Evolutionary conservation across 2,888 invertebrate species (phyloP).

Genomic region (Dendrolimus pini): DNA sequence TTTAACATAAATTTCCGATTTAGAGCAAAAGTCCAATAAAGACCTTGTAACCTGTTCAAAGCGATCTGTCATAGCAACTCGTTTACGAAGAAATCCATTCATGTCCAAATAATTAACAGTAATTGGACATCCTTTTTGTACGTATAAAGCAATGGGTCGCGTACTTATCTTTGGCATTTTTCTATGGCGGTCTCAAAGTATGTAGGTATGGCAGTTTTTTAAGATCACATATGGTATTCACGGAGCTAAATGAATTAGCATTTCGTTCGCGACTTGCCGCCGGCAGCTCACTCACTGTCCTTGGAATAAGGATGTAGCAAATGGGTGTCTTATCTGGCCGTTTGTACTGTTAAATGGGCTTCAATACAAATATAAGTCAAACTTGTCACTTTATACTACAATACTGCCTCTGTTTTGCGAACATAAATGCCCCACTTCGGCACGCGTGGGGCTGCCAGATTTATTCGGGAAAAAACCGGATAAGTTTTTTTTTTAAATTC

Average conservation of each 20-base stretch:
- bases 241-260: slow-evolving; percentile 61
- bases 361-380: slow-evolving; percentile 17
- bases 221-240: slow-evolving; percentile 63
- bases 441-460: not conserved
- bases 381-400: not conserved
- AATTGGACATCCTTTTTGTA: slow-evolving; percentile 32
- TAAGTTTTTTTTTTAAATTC: too few relatives aligned
- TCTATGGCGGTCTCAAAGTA: slow-evolving; percentile 28
- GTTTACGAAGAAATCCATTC: slow-evolving; percentile 21
- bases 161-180: slow-evolving; percentile 44
- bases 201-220: slow-evolving; percentile 42
- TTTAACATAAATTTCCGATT: not conserved
- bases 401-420: not conserved
- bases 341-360: slow-evolving; percentile 35
- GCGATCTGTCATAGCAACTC: slow-evolving; percentile 15
- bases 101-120: slow-evolving; percentile 34
- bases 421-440: not conserved
- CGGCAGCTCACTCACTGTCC: slow-evolving; percentile 45
- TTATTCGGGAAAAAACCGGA: too few relatives aligned
- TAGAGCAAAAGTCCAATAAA: slow-evolving; percentile 9
- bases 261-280: slow-evolving; percentile 54
- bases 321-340: slow-evolving; percentile 47
- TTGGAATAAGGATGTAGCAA: slow-evolving; percentile 70
- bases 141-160: slow-evolving; percentile 23
- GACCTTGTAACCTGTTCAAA: slow-evolving; percentile 1